A percentile compares a stretch with the other conserved stretches of the same genome.
Conservation (phyloP, 2,113 vertebrate species). For the Stegostoma tigrinum region DNA sequence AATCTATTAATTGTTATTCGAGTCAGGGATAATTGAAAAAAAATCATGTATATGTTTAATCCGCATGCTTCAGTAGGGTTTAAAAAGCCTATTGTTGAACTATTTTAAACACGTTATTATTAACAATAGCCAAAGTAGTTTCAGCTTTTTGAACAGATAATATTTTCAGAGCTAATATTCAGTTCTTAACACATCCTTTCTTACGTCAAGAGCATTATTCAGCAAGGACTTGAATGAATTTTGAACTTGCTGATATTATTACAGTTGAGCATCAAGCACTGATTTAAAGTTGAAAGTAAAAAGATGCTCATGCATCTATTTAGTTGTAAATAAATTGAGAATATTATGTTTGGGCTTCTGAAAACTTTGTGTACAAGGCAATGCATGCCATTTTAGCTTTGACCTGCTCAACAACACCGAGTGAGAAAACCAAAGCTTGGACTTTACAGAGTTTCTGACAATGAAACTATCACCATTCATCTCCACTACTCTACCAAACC, state of each 20-base stretch:
- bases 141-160: neutral
- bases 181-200: neutral
- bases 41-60: neutral
- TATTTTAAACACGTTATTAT: neutral
- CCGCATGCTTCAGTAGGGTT: neutral
- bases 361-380: neutral
- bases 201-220: neutral
- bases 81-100: neutral
- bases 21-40: neutral
- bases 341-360: neutral
- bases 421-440: neutral
- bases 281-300: slow-evolving; percentile 9
- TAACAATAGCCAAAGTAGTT: neutral
- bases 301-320: neutral
- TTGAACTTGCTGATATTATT: neutral
- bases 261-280: neutral
- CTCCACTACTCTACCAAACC: too few relatives aligned
- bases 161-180: neutral
- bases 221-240: neutral
- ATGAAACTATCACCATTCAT: neutral
- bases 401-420: neutral
- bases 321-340: neutral
- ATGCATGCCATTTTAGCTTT: neutral
- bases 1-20: neutral
- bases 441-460: neutral